Conservation (phyloP, 2,888 invertebrate species). For the Noctua janthe region DNA sequence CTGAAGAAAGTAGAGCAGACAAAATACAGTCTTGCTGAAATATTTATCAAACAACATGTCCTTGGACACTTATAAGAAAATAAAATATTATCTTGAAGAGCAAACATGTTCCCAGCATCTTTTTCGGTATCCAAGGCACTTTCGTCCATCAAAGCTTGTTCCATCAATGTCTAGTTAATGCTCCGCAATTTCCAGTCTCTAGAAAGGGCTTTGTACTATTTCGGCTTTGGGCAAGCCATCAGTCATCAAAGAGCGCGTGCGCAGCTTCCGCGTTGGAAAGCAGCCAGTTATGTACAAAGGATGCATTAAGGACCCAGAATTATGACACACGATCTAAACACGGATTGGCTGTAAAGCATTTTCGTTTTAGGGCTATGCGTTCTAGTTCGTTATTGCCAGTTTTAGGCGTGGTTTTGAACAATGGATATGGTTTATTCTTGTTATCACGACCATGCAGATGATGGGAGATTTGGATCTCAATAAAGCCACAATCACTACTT, state of each 20-base stretch:
- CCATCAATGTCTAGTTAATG: constrained; percentile 49
- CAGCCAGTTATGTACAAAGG: constrained; percentile 84
- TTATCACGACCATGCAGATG: background rate
- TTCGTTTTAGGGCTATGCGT: constrained; percentile 42
- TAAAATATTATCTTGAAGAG: background rate
- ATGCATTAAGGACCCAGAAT: constrained; percentile 78
- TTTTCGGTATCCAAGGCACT: constrained; percentile 4
- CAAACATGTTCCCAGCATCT: background rate
- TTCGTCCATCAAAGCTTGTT: constrained; percentile 33
- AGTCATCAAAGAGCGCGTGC: constrained; percentile 69
- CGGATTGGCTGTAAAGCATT: constrained; percentile 54
- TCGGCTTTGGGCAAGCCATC: constrained; percentile 71
- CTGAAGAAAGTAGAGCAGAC: constrained; percentile 49
- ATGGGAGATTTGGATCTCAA: background rate
- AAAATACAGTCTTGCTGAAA: constrained; percentile 12
- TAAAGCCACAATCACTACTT: background rate
- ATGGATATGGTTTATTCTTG: background rate
- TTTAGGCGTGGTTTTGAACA: constrained; percentile 35
- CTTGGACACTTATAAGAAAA: background rate
- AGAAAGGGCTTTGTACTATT: constrained; percentile 72
- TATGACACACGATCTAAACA: constrained; percentile 78
- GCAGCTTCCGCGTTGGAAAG: constrained; percentile 84
- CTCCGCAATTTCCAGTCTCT: constrained; percentile 45
- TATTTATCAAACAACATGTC: constrained; percentile 25
- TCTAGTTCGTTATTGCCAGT: constrained; percentile 39